Conservation (phyloP, 2,797 vertebrate species). For the Miichthys miiuy region DNA sequence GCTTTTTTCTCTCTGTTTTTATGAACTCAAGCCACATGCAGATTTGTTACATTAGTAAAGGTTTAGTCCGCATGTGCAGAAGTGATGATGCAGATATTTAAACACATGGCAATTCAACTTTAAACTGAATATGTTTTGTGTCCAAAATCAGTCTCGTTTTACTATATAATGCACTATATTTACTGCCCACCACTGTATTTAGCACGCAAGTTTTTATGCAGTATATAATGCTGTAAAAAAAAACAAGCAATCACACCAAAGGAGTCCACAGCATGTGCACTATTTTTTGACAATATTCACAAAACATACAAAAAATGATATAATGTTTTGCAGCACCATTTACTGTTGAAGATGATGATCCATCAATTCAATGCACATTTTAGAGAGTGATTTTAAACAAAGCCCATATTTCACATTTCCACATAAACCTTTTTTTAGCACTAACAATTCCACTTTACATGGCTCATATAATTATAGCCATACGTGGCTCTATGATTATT, state of each 20-base stretch:
- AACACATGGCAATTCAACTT: not conserved
- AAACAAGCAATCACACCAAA: not conserved
- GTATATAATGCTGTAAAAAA: not conserved
- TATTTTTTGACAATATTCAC: not conserved
- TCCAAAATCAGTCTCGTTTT: not conserved
- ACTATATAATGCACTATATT: not conserved
- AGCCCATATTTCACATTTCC: not conserved
- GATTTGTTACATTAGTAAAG: not conserved
- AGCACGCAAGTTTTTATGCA: not conserved
- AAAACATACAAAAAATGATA: not conserved
- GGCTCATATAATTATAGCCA: not conserved
- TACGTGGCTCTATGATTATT: not conserved
- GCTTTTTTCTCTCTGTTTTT: not conserved
- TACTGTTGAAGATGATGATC: not conserved
- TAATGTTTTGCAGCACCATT: not conserved
- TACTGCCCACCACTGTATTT: not conserved
- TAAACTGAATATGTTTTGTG: not conserved
- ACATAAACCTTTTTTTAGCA: not conserved
- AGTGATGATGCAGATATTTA: conserved; percentile 2
- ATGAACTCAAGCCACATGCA: conserved; percentile 20
- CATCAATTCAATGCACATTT: not conserved
- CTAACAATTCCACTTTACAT: not conserved
- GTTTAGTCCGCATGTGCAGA: not conserved
- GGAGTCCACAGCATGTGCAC: not conserved
- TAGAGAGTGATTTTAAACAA: not conserved